A percentile compares a stretch with the other conserved stretches of the same genome.
phyloP scores from a whole-genome alignment of 1,140 invertebrate genomes.

The Ridgeia piscesae region DNA sequence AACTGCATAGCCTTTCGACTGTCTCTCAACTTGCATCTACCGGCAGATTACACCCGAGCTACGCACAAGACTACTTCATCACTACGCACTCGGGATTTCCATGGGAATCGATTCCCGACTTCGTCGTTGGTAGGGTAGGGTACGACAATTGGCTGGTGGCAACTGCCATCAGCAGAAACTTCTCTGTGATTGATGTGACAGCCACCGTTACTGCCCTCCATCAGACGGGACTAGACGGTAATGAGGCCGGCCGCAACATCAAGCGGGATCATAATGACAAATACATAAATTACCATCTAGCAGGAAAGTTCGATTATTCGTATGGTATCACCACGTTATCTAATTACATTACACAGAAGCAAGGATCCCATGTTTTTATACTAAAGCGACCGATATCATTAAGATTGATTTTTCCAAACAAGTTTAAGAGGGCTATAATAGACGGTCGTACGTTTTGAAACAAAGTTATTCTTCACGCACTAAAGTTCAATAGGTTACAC shows the following conservation, averaged over 20 bases:
- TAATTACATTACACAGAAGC: neutral
- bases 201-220: constrained; percentile 6
- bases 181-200: constrained; percentile 21
- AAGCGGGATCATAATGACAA: neutral
- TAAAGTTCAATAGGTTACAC: no score
- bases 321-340: neutral
- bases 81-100: constrained; percentile 8
- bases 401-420: no score
- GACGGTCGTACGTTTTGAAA: no score
- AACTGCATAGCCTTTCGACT: neutral
- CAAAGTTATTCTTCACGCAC: no score
- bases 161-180: neutral
- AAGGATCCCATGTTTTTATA: neutral
- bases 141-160: constrained; percentile 27
- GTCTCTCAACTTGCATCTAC: neutral
- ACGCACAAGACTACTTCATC: constrained; percentile 21
- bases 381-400: neutral
- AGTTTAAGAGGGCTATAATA: no score
- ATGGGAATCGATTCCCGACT: constrained; percentile 15
- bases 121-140: constrained; percentile 19
- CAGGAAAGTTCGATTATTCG: neutral
- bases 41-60: neutral
- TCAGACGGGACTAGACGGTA: constrained; percentile 20
- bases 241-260: neutral
- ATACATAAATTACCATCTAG: neutral